Percentiles rank a stretch among this genome's conserved stretches.
These are phyloP conservation scores for Ormyrus pomaceus DNA, from an alignment of 2,888 invertebrate genomes.

Conservation along the genomic window DNA sequence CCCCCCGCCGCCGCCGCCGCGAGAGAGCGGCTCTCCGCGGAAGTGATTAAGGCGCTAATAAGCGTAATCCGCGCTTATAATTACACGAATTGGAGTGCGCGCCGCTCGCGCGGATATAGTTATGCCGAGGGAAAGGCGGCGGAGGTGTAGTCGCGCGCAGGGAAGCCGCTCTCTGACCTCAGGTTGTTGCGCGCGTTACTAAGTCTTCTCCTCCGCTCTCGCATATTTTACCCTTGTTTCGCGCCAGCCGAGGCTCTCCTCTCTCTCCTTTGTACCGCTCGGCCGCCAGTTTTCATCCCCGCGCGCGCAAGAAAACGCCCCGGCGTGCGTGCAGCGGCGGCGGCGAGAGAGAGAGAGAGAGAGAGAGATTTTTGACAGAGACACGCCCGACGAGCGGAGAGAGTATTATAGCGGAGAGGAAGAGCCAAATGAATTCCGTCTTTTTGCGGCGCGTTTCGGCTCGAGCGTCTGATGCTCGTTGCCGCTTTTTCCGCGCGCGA, in stretches of 20 bases:
- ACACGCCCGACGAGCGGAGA: too few relatives aligned
- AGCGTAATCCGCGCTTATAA: constrained; percentile 53
- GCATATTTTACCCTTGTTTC: constrained; percentile 48
- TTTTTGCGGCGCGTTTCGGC: too few relatives aligned
- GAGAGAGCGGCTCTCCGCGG: not conserved
- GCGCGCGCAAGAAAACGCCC: not conserved
- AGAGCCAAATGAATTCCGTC: too few relatives aligned
- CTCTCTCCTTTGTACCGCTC: too few relatives aligned
- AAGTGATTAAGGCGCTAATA: constrained; percentile 54
- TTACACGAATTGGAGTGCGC: constrained; percentile 45
- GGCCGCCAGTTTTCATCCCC: not conserved
- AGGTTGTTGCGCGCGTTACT: constrained; percentile 44
- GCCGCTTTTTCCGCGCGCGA: too few relatives aligned
- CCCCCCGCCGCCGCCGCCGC: too few relatives aligned
- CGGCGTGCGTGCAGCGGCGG: not conserved
- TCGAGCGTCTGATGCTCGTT: too few relatives aligned
- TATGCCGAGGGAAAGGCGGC: constrained; percentile 2
- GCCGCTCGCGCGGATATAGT: constrained; percentile 16
- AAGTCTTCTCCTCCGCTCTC: constrained; percentile 50
- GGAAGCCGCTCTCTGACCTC: constrained; percentile 45
- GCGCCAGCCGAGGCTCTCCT: not conserved
- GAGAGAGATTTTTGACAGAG: too few relatives aligned
- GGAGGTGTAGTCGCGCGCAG: not conserved
- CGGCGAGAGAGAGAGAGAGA: too few relatives aligned
- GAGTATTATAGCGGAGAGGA: too few relatives aligned